These are phyloP conservation scores for Caenorhabditis remanei DNA, from an alignment of 1,140 invertebrate species.

Conservation along the genomic window DNA sequence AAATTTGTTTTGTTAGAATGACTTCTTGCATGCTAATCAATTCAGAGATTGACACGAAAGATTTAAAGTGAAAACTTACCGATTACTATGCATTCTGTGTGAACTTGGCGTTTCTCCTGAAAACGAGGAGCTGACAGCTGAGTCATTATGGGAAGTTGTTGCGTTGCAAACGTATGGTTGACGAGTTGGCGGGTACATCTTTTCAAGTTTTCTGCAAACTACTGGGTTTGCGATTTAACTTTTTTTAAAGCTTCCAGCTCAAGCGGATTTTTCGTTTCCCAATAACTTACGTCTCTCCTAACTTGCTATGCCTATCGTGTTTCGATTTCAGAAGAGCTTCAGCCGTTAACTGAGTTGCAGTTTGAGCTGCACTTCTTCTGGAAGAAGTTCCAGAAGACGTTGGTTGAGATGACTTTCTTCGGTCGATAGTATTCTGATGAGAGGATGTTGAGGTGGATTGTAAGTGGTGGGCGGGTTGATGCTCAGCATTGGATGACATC, in stretches of 20 bases:
- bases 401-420: not conserved
- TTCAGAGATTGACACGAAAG: too few relatives aligned
- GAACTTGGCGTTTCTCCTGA: conserved; percentile 52
- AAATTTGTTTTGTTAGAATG: not conserved
- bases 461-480: not conserved
- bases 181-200: conserved; percentile 63
- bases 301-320: conserved; percentile 46
- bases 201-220: conserved; percentile 60
- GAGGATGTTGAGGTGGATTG: not conserved
- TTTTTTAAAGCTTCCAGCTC: too few relatives aligned
- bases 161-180: conserved; percentile 65
- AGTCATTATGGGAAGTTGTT: conserved; percentile 63
- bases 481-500: conserved; percentile 13
- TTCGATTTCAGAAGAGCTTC: conserved; percentile 47
- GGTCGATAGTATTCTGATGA: conserved; percentile 10
- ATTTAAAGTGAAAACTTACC: not conserved
- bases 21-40: too few relatives aligned
- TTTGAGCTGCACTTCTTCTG: conserved; percentile 17
- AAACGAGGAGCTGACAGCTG: conserved; percentile 60
- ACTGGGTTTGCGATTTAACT: not conserved
- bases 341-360: conserved; percentile 46
- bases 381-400: conserved; percentile 8
- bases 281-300: conserved; percentile 36
- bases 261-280: too few relatives aligned
- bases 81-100: conserved; percentile 10